Evolutionary conservation across 1,140 invertebrate genomes (phyloP), one percentile per base, ranked within the genome.

Genomic region (Drosophila nikananu): DNA sequence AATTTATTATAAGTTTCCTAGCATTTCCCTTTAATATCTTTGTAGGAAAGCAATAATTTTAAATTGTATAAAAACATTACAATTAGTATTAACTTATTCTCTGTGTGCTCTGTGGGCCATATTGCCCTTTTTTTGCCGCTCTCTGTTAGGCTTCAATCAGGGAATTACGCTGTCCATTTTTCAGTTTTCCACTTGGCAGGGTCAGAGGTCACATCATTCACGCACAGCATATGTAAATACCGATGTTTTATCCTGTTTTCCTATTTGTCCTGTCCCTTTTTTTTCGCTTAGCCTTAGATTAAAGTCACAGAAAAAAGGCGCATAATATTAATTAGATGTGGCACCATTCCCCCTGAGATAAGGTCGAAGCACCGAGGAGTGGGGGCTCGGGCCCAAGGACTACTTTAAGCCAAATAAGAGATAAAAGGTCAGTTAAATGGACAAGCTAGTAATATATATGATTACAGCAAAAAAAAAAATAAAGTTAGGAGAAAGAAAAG

Each of bases 121-220:
- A 70, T 72, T 72, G 64, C n/a, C n/a, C 21, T 27, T 71, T 49
- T 30, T 30, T 21, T 32, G 54, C 49, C 19, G 30, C n/a, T 52
- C 68, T 73, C 70, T 42, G 30, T 60, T 73, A 60, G 67, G 46
- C 55, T 73, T 73, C 67, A 73, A 73, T 73, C 70, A 73, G 55
- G 54, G 67, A 61, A 73, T 61, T 73, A 73, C 67, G 70, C 54
- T 52, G 17, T 17, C 39, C 55, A 73, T 73, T 73, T 73, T 73
- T 73, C 67, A 73, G 61, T 73, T 61, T 73, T 72, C 23, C 70
- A 72, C 67, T 73, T 37, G 70, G 70, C 46, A 73, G 70, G 70
- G 70, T 73, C 70, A 73, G 67, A 61, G 70, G 54, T 72, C 70
- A 72, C 35, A 58, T 72, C 44, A 51, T 48, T 54, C 66, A 49